Conservation (phyloP, 2,888 invertebrate species). For the Himalopsyche tibetana region DNA sequence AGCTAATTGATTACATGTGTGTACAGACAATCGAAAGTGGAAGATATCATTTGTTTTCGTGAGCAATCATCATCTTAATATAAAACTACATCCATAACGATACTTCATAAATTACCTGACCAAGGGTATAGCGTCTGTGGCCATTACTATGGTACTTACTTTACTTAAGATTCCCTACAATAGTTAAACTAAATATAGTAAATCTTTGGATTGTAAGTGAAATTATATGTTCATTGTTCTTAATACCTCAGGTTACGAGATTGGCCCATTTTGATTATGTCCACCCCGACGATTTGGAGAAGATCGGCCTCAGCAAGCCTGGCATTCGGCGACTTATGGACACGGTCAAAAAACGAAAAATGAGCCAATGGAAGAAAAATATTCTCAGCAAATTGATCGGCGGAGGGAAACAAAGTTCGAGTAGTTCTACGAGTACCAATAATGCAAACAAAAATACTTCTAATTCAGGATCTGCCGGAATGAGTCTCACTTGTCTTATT, state of each 20-base stretch:
- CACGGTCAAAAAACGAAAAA: slow-evolving; percentile 91
- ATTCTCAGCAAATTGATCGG: slow-evolving; percentile 88
- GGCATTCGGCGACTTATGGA: slow-evolving; percentile 93
- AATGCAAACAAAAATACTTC: slow-evolving; percentile 66
- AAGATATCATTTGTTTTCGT: too few relatives aligned
- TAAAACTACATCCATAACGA: too few relatives aligned
- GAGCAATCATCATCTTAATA: too few relatives aligned
- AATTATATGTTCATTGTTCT: neutral
- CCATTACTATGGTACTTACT: too few relatives aligned
- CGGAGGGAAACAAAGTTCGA: slow-evolving; percentile 74
- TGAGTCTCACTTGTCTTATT: slow-evolving; percentile 86
- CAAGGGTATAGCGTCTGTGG: too few relatives aligned
- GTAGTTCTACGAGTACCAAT: slow-evolving; percentile 69
- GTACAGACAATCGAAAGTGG: too few relatives aligned
- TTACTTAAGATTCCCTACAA: too few relatives aligned
- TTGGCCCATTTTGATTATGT: slow-evolving; percentile 98
- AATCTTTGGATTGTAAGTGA: too few relatives aligned
- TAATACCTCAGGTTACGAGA: slow-evolving; percentile 84
- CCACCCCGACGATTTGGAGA: slow-evolving; percentile 95
- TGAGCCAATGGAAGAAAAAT: slow-evolving; percentile 88
- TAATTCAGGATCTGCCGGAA: slow-evolving; percentile 60
- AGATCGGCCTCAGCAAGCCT: slow-evolving; percentile 95
- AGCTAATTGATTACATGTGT: too few relatives aligned
- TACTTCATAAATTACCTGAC: too few relatives aligned
- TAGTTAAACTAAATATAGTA: neutral